A percentile compares a stretch with the other conserved stretches of the same genome.
These are phyloP conservation scores for Mesoclemmys tuberculata DNA, from an alignment of 2,113 vertebrate species.

Conservation along the genomic window DNA sequence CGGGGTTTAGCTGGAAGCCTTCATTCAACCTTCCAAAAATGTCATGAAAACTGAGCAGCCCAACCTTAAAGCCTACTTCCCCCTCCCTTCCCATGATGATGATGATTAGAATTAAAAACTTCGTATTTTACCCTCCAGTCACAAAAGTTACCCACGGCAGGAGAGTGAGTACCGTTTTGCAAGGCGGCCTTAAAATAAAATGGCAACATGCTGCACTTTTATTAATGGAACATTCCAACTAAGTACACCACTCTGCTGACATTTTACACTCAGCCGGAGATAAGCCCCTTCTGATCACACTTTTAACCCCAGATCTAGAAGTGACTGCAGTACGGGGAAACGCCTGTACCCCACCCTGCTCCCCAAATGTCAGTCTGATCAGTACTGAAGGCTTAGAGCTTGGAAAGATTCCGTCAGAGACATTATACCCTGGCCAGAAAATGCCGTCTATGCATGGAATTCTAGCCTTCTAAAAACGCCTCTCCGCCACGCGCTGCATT, in stretches of 20 bases:
- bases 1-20: neutral
- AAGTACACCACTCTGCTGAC: neutral
- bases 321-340: neutral
- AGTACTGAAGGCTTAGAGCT: slow-evolving; percentile 19
- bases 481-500: slow-evolving; percentile 40
- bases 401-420: slow-evolving; percentile 64
- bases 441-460: slow-evolving; percentile 66
- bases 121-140: neutral
- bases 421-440: slow-evolving; percentile 72
- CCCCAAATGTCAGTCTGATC: slow-evolving; percentile 37
- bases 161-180: slow-evolving; percentile 7
- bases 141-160: slow-evolving; percentile 32
- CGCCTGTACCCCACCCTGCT: slow-evolving; percentile 16
- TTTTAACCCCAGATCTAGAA: slow-evolving; percentile 23
- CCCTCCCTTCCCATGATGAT: neutral
- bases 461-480: slow-evolving; percentile 38
- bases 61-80: neutral
- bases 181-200: neutral
- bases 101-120: slow-evolving; percentile 5
- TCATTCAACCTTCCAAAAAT: neutral
- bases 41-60: neutral
- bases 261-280: slow-evolving; percentile 48
- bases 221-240: neutral
- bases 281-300: slow-evolving; percentile 5
- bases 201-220: neutral